Conservation (phyloP, 2,797 vertebrate species). For the Cephalopachus bancanus region DNA sequence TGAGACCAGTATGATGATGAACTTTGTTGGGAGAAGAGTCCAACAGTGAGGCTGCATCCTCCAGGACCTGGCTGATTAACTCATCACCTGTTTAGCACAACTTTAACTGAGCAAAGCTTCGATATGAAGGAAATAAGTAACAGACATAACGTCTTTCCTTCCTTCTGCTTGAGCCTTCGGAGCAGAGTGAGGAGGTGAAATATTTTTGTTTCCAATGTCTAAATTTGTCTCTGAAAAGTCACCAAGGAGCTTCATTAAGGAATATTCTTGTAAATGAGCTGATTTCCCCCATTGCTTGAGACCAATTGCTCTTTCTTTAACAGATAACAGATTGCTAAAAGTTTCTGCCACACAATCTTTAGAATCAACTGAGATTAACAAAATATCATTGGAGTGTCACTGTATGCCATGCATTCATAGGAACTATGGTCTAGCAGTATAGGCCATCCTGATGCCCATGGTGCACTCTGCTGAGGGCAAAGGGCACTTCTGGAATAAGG, state of each 20-base stretch:
- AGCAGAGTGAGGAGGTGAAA: constrained; percentile 83
- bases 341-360: constrained; percentile 51
- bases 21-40: constrained; percentile 71
- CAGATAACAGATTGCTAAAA: constrained; percentile 63
- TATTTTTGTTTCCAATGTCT: constrained; percentile 81
- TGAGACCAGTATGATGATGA: constrained; percentile 74
- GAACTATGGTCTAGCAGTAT: not conserved
- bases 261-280: constrained; percentile 82
- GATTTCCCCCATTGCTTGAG: constrained; percentile 79
- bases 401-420: not conserved
- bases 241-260: constrained; percentile 82
- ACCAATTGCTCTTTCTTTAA: constrained; percentile 73
- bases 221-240: constrained; percentile 82
- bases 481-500: not conserved
- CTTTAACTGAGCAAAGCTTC: constrained; percentile 61
- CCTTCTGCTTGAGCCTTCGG: constrained; percentile 77
- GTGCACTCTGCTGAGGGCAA: not conserved
- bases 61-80: constrained; percentile 52
- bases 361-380: constrained; percentile 48
- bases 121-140: constrained; percentile 73
- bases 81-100: not conserved
- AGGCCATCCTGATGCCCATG: not conserved
- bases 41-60: constrained; percentile 59
- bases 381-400: not conserved
- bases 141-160: constrained; percentile 58